Conservation (phyloP, 2,113 vertebrate species). For the Phalacrocorax aristotelis region DNA sequence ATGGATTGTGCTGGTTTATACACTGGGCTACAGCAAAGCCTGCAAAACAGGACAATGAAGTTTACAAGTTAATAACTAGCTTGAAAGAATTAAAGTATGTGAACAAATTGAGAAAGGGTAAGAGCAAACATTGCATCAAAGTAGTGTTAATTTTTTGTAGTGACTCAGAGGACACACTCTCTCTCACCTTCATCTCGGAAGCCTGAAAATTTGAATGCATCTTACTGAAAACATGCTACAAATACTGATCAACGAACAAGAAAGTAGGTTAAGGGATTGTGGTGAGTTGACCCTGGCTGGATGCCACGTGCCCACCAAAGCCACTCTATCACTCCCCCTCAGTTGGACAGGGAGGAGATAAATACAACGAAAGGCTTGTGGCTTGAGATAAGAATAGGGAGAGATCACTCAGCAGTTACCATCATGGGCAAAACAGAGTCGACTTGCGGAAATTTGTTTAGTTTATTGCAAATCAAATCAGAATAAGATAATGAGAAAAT, state of each 20-base stretch:
- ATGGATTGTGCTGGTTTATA: constrained; percentile 83
- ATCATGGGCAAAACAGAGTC: too few relatives aligned
- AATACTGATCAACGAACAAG: not conserved
- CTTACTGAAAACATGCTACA: not conserved
- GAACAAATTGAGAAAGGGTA: not conserved
- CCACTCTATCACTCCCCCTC: too few relatives aligned
- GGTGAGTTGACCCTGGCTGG: too few relatives aligned
- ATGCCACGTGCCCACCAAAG: too few relatives aligned
- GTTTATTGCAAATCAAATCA: too few relatives aligned
- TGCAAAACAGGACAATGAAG: constrained; percentile 55
- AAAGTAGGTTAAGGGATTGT: not conserved
- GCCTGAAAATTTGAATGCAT: not conserved
- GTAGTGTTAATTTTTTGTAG: not conserved
- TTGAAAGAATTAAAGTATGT: not conserved
- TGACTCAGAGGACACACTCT: not conserved
- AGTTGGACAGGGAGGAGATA: too few relatives aligned
- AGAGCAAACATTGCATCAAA: not conserved
- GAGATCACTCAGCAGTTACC: too few relatives aligned
- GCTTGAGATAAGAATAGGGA: too few relatives aligned
- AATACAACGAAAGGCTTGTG: too few relatives aligned
- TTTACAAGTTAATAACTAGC: not conserved
- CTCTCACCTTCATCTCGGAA: not conserved
- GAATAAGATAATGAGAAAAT: too few relatives aligned
- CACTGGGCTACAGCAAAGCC: constrained; percentile 97
- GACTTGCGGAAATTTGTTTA: too few relatives aligned